These are phyloP conservation scores for Stegostoma tigrinum DNA, from an alignment of 2,113 vertebrate genomes.

Conservation along the genomic window DNA sequence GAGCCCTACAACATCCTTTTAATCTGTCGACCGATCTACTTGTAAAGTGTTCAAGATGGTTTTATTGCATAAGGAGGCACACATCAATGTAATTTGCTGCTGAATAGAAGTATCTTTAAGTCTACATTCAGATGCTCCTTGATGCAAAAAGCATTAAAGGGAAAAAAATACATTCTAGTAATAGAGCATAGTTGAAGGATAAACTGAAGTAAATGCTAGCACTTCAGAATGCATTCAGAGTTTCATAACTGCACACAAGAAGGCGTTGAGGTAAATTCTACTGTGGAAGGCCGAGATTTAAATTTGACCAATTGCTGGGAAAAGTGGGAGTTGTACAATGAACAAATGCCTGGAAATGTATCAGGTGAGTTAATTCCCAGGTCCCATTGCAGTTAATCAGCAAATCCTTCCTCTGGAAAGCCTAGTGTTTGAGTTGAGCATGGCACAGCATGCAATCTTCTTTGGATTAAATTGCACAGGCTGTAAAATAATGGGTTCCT, in stretches of 20 bases:
- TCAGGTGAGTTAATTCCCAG: constrained; percentile 12
- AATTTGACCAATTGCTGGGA: not conserved
- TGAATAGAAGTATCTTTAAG: not conserved
- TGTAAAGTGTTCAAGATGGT: not conserved
- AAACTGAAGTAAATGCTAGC: not conserved
- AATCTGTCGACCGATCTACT: not conserved
- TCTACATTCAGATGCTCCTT: not conserved
- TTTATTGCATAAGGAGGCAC: not conserved
- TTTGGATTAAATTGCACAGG: constrained; percentile 2
- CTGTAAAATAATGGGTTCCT: constrained; percentile 12
- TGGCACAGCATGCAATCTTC: constrained; percentile 10
- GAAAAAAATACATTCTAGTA: not conserved
- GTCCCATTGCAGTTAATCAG: constrained; percentile 8
- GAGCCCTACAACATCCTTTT: too few species aligned
- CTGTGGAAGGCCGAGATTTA: not conserved
- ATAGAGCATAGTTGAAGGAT: not conserved
- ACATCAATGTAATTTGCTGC: not conserved
- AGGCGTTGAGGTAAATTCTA: not conserved
- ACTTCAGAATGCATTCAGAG: not conserved
- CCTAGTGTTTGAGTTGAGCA: not conserved
- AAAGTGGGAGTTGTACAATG: not conserved
- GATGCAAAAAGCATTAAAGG: not conserved
- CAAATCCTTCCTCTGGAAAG: constrained; percentile 17
- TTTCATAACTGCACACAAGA: not conserved
- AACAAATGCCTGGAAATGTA: not conserved